A percentile compares a stretch with the other conserved stretches of the same genome.
phyloP scores from a whole-genome alignment of 2,113 vertebrate genomes.

The Hyperoodon ampullatus region DNA sequence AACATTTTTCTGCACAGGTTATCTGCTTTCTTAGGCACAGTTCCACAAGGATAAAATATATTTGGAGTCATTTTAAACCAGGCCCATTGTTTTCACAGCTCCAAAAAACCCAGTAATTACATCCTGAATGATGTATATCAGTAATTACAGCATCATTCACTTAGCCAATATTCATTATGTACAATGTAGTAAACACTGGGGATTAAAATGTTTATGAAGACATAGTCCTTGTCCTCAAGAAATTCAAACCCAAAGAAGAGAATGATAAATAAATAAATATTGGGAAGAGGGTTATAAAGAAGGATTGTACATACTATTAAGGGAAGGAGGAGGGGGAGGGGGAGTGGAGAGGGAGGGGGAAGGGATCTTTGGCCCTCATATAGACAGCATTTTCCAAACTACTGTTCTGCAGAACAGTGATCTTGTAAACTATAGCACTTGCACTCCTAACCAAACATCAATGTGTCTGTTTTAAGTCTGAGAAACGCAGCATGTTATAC shows the following conservation, averaged over 20 bases:
- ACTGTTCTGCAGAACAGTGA: neutral
- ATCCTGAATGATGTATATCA: neutral
- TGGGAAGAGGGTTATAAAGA: neutral
- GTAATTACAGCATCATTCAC: neutral
- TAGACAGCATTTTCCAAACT: neutral
- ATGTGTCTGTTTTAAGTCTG: neutral
- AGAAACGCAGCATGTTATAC: neutral
- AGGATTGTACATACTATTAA: neutral
- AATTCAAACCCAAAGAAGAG: constrained; percentile 9
- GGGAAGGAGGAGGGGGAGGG: neutral
- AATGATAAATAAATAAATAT: neutral
- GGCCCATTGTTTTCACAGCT: neutral
- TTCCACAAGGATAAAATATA: constrained; percentile 26
- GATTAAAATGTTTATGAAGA: constrained; percentile 41
- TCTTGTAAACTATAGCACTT: neutral
- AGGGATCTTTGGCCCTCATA: neutral
- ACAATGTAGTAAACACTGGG: neutral
- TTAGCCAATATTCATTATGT: neutral
- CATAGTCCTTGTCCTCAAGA: neutral
- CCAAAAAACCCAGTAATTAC: neutral
- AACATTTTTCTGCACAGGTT: neutral
- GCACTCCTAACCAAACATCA: neutral
- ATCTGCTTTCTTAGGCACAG: constrained; percentile 22
- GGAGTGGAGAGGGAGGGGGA: neutral
- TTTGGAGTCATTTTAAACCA: constrained; percentile 25